Base-by-base conservation (phyloP, 2,888 invertebrate genomes). In the Pterobdella sp. region DNA sequence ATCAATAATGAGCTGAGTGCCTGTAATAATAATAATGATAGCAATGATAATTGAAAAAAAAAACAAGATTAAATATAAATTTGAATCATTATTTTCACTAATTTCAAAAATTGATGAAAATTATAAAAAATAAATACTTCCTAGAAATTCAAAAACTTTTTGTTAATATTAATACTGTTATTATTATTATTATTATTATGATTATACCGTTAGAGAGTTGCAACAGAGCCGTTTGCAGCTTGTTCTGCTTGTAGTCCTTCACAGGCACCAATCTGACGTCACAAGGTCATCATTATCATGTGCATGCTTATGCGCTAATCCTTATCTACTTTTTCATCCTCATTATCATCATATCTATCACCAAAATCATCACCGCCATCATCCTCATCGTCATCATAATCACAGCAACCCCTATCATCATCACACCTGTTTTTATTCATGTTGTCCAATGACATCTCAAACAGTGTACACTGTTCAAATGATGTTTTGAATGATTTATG, bases 341-440 rank as follows among this genome's bases (percentile, higher is more conserved):
- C 63, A 63, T 29, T 26, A 26, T 63, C 31, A 63, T 63, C 26
- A 29, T 63, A 63, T 14, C 26, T 26, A 22, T 63, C 31, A 63
- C 63, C 63, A 63, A 14, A 10, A 7, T 29, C 63, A 63, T 63
- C 63, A 63, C 26, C 63, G 7, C 31, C 7, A n/a, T 63, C 7
- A 63, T 29, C 63, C n/a, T 29, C 63, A 63, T 22, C 63, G n/a
- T 63, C 63, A 63, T 63, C 63, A 63, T 63, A 22, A 63, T 63
- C 63, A 63, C 63, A n/a, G 7, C 63, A 63, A 18, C 4, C 34
- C 18, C 4, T 22, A 65, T 7, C 65, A 34, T 7, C 65, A 3
- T 10, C 65, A 31, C 65, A 65, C 65, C 65, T 34, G 32, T 22
- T 22, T 29, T 35, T 35, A 31, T 32, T 35, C 65, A 34, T 35